Evolutionary conservation across 1,140 invertebrate genomes (phyloP).

Genomic region (Drosophila pseudoobscura): DNA sequence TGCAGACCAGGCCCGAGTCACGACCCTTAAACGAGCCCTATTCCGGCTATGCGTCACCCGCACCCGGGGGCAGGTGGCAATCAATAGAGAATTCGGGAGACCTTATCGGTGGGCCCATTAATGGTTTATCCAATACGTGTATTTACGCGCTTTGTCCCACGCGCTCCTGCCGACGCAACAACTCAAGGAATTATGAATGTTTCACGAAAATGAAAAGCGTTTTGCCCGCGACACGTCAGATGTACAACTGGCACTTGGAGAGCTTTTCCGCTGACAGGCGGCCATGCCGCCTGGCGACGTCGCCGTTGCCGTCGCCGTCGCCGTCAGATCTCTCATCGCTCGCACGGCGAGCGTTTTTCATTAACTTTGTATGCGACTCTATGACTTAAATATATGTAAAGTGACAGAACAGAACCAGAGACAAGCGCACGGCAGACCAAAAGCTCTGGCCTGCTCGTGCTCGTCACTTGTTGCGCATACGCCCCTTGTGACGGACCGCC

Average conservation of each 20-base stretch:
- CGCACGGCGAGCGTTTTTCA: conserved; percentile 54
- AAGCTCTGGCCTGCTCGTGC: conserved; percentile 33
- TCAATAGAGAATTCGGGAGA: conserved; percentile 31
- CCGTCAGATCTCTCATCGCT: conserved; percentile 53
- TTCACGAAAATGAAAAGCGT: conserved; percentile 29
- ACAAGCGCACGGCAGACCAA: conserved; percentile 15
- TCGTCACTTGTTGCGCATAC: conserved; percentile 78
- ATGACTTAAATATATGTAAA: conserved; percentile 63
- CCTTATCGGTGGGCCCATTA: conserved; percentile 27
- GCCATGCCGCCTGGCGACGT: conserved; percentile 37
- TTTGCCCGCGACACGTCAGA: conserved; percentile 59
- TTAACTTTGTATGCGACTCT: conserved; percentile 60
- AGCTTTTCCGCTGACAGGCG: conserved; percentile 67
- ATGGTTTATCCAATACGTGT: conserved; percentile 29
- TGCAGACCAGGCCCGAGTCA: background rate
- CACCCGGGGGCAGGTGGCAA: conserved; percentile 2
- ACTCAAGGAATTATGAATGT: conserved; percentile 18
- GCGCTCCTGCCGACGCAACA: background rate
- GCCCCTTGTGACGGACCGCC: conserved; percentile 43
- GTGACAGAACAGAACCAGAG: conserved; percentile 13
- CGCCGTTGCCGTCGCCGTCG: background rate
- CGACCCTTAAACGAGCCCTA: conserved; percentile 4
- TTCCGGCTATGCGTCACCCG: conserved; percentile 26
- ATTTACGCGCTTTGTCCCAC: conserved; percentile 30
- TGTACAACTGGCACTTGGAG: conserved; percentile 70